Conservation (phyloP, 2,113 vertebrate species). For the Scomber japonicus region DNA sequence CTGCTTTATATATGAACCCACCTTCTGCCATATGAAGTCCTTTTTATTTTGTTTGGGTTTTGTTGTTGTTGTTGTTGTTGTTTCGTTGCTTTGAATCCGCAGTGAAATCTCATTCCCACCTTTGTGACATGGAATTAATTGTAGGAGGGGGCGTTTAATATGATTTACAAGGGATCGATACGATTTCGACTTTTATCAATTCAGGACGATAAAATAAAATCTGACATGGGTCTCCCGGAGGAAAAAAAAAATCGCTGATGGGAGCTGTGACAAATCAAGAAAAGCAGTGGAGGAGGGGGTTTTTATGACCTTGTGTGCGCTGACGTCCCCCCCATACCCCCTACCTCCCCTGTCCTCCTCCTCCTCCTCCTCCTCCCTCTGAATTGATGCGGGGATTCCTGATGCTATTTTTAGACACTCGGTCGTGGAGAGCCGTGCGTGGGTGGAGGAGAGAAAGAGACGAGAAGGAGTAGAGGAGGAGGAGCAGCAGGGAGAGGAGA, state of each 20-base stretch:
- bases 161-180: conserved; percentile 60
- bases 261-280: conserved; percentile 64
- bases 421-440: conserved; percentile 79
- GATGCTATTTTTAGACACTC: conserved; percentile 82
- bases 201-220: conserved; percentile 47
- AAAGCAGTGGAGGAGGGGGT: conserved; percentile 35
- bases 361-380: conserved; percentile 38
- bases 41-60: neutral
- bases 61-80: neutral
- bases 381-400: conserved; percentile 87
- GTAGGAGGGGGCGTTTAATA: conserved; percentile 45
- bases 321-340: conserved; percentile 47
- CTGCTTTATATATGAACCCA: neutral
- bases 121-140: conserved; percentile 35
- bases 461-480: conserved; percentile 3
- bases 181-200: conserved; percentile 53
- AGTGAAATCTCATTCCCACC: conserved; percentile 35
- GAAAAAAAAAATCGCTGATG: conserved; percentile 25
- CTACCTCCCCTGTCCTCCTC: neutral
- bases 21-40: neutral
- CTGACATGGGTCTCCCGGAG: conserved; percentile 15
- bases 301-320: conserved; percentile 81
- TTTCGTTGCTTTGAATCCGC: neutral
- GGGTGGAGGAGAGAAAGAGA: conserved; percentile 76
- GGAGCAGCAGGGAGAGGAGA: conserved; percentile 31